Evolutionary conservation across 2,888 invertebrate genomes (phyloP).

Genomic region (Drosophila mercatorum): DNA sequence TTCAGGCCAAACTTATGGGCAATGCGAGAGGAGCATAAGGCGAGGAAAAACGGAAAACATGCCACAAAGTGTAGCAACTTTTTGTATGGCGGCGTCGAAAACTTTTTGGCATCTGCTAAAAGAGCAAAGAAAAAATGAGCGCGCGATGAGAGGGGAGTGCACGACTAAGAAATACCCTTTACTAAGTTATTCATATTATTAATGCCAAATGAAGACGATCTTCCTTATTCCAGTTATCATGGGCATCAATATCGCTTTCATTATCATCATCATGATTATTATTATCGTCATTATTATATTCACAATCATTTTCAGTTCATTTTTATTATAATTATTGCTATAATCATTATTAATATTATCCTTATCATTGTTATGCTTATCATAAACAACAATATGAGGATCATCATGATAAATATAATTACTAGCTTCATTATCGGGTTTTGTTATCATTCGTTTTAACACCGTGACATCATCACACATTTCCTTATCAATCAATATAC

Average conservation of each 20-base stretch:
- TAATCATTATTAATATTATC: too few relatives aligned
- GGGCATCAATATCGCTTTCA: neutral
- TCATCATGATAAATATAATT: neutral
- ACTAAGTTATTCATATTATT: too few relatives aligned
- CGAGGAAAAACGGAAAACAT: conserved; percentile 45
- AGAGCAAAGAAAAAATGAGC: conserved; percentile 22
- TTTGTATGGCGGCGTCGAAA: conserved; percentile 40
- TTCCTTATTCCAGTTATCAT: too few relatives aligned
- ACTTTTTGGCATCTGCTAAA: conserved; percentile 52
- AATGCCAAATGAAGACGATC: too few relatives aligned
- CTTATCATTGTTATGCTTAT: too few relatives aligned
- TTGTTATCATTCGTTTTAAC: neutral
- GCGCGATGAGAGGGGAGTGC: too few relatives aligned
- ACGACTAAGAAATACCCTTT: neutral
- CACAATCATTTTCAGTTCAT: too few relatives aligned
- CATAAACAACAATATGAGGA: neutral
- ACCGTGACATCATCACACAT: neutral
- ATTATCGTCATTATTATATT: neutral
- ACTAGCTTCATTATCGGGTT: neutral
- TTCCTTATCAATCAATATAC: neutral
- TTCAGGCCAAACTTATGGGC: conserved; percentile 33
- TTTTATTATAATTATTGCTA: too few relatives aligned
- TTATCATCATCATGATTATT: neutral
- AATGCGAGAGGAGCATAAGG: conserved; percentile 11
- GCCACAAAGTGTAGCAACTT: conserved; percentile 56